Evolutionary conservation across 2,113 vertebrate genomes (phyloP).

Genomic region (Gopherus flavomarginatus): DNA sequence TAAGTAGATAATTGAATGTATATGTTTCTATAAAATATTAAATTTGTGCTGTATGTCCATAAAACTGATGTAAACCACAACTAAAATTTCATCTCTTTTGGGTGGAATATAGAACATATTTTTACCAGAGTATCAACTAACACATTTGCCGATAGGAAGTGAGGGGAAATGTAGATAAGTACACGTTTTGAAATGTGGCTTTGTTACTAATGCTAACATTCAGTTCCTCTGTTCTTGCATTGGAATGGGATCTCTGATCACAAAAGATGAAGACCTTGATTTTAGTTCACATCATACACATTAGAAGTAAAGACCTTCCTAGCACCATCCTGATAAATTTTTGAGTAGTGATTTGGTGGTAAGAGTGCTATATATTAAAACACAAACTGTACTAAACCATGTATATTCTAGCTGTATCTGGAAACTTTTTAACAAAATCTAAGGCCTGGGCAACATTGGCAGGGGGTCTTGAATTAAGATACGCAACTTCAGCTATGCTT

Average conservation of each 20-base stretch:
- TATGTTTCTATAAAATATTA: not conserved
- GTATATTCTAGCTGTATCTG: not conserved
- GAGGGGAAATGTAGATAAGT: not conserved
- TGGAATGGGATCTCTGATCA: not conserved
- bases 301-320: not conserved
- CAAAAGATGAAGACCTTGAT: not conserved
- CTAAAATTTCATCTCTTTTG: not conserved
- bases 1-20: not conserved
- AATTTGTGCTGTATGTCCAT: not conserved
- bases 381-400: not conserved
- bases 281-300: not conserved
- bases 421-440: not conserved
- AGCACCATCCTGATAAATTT: not conserved
- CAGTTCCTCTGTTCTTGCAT: not conserved
- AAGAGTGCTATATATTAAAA: not conserved
- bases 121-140: not conserved
- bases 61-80: constrained; percentile 26
- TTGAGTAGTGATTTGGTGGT: not conserved
- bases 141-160: not conserved
- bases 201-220: not conserved
- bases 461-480: too few relatives aligned
- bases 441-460: too few relatives aligned
- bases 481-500: too few relatives aligned
- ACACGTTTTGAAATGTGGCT: not conserved
- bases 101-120: not conserved